A percentile compares a stretch with the other conserved stretches of the same genome.
These are phyloP conservation scores for Psittacula echo DNA, from an alignment of 2,797 vertebrate species.

Conservation along the genomic window DNA sequence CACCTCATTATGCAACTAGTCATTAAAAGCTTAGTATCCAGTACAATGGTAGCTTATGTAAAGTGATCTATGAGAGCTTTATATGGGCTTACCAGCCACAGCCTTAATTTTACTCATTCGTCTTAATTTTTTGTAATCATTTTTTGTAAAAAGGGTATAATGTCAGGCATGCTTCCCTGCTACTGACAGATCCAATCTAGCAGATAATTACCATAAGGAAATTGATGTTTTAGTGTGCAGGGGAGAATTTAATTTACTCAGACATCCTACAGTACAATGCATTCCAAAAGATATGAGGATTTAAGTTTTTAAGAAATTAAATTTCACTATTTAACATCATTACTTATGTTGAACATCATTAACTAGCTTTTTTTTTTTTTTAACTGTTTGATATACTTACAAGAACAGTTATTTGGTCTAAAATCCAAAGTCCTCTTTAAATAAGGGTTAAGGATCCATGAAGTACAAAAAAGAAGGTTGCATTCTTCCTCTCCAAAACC, in stretches of 20 bases:
- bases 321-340: slow-evolving; percentile 99
- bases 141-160: slow-evolving; percentile 98
- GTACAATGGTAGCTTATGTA: slow-evolving; percentile 90
- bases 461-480: slow-evolving; percentile 83
- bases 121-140: slow-evolving; percentile 98
- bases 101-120: slow-evolving; percentile 98
- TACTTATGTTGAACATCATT: slow-evolving; percentile 96
- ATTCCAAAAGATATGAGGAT: slow-evolving; percentile 97
- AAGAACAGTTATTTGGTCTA: slow-evolving; percentile 83
- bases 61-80: slow-evolving; percentile 91
- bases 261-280: slow-evolving; percentile 98
- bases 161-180: slow-evolving; percentile 98
- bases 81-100: slow-evolving; percentile 88
- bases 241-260: slow-evolving; percentile 99
- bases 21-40: slow-evolving; percentile 91
- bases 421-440: slow-evolving; percentile 86
- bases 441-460: slow-evolving; percentile 93
- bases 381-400: slow-evolving; percentile 97
- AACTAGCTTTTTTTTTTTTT: slow-evolving; percentile 85
- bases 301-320: slow-evolving; percentile 95
- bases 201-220: slow-evolving; percentile 99
- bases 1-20: slow-evolving; percentile 88
- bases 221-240: slow-evolving; percentile 99
- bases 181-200: slow-evolving; percentile 99
- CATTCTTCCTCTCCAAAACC: slow-evolving; percentile 48